Conservation (phyloP, 2,888 invertebrate genomes). For the Stratiomys singularior region DNA sequence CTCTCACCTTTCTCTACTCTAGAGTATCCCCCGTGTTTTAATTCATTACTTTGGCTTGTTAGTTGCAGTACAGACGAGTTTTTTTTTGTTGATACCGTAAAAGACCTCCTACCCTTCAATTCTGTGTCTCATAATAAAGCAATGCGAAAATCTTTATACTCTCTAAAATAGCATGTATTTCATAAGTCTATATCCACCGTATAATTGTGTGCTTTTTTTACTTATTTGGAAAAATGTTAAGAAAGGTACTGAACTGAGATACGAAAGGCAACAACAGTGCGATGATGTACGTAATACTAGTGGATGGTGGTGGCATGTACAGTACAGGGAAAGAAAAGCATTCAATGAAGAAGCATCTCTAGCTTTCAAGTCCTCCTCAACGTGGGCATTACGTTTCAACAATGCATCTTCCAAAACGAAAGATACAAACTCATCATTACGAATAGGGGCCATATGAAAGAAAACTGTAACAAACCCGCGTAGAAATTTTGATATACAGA, state of each 20-base stretch:
- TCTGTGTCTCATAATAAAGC: background rate
- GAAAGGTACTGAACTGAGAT: constrained; percentile 10
- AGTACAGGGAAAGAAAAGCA: constrained; percentile 14
- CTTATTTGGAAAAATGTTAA: constrained; percentile 10
- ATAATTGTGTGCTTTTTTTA: constrained; percentile 23
- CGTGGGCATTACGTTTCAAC: constrained; percentile 16
- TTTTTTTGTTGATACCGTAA: background rate
- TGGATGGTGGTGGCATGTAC: constrained; percentile 15
- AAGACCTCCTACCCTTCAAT: constrained; percentile 25
- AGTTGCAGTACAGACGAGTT: background rate
- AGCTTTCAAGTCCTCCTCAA: constrained; percentile 26
- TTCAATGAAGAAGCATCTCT: constrained; percentile 23
- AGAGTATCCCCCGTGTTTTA: constrained; percentile 21
- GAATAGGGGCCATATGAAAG: background rate
- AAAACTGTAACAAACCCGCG: background rate
- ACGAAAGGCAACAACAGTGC: background rate
- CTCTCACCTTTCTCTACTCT: constrained; percentile 32
- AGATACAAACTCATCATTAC: background rate
- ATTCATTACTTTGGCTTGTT: constrained; percentile 18
- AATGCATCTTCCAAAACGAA: background rate
- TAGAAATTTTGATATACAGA: background rate
- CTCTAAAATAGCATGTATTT: constrained; percentile 15
- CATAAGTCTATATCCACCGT: constrained; percentile 8
- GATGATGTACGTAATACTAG: constrained; percentile 8
- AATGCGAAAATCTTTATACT: constrained; percentile 17